Base-by-base conservation (phyloP, 2,888 invertebrate species). In the Chaetogeoica ovagalla region DNA sequence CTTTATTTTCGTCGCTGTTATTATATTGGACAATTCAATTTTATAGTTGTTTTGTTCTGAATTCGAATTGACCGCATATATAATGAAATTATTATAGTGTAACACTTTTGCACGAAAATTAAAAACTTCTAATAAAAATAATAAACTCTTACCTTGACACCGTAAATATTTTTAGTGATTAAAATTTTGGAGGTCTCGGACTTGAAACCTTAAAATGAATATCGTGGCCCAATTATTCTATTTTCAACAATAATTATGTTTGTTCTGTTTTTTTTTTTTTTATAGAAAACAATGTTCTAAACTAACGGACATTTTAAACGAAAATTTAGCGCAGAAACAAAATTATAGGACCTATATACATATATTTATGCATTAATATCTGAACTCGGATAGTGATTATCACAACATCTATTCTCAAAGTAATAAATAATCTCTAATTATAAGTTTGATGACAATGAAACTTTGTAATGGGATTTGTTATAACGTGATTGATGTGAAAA, bases 81-180 rank as follows among this genome's bases (percentile, higher is more conserved):
- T n/a, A n/a, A n/a, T 17, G 21, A 59, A 59, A 43, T 72, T 6
- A 23, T 60, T 23, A 48, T 23, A 13, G 23, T 23, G 43, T 19
- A 72, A 72, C 5, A 43, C 43, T 23, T 43, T 17, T 19, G 17
- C 17, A 43, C 19, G 43, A 23, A 62, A 72, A n/a, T 48, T 52
- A 62, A 62, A 8, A 19, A 48, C 43, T 43, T 43, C 43, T 43
- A 9, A 69, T 43, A 9, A 69, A 21, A 72, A 48, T 48, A 72
- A 62, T 72, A 30, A 72, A 48, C 19, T 19, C 62, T 72, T 4
- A 52, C 48, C 48, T 48, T 72, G 48, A 48, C 30, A 52, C 17
- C 7, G 23, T 43, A 68, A 66, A 15, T 59, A n/a, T 8, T 8
- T 21, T 21, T 15, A 13, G 13, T 30, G 52, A 30, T n/a, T 48